Evolutionary conservation across 2,888 invertebrate genomes (phyloP).

Genomic region (Drosophila kokeensis): DNA sequence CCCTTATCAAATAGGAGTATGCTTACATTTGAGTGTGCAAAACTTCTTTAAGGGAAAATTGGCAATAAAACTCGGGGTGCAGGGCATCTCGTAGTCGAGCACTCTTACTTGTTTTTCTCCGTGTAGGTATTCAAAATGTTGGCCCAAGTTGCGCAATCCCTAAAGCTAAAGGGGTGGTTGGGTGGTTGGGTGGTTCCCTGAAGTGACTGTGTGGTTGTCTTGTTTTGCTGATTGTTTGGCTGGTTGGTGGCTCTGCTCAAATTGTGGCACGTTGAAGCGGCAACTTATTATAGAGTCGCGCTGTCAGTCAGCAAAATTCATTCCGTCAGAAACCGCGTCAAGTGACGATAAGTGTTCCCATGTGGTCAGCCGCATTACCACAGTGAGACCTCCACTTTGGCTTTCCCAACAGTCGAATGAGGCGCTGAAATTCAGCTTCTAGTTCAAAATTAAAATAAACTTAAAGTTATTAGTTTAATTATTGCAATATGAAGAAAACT

Average conservation of each 20-base stretch:
- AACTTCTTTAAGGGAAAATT: no score
- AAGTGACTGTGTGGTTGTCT: background rate
- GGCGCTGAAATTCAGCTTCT: background rate
- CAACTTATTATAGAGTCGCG: slow-evolving; percentile 39
- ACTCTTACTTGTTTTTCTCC: background rate
- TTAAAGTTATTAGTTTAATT: background rate
- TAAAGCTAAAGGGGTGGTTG: background rate
- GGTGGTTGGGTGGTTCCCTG: slow-evolving; percentile 9
- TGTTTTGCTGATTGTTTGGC: background rate
- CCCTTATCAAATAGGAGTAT: background rate
- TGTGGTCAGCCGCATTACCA: slow-evolving; percentile 1
- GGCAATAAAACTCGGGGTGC: background rate
- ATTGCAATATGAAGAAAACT: no score
- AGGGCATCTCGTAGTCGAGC: background rate
- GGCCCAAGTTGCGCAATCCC: slow-evolving; percentile 25
- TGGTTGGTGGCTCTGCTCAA: slow-evolving; percentile 8
- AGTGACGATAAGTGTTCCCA: slow-evolving; percentile 2
- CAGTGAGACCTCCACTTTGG: background rate
- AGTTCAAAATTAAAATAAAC: background rate
- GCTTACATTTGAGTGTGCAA: background rate
- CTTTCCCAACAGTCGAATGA: background rate
- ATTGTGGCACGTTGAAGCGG: slow-evolving; percentile 47
- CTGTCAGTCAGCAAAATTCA: slow-evolving; percentile 30
- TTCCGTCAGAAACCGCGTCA: slow-evolving; percentile 17
- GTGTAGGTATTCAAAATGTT: background rate